phyloP scores from a whole-genome alignment of 1,140 invertebrate species.

The Acromyrmex charruanus region DNA sequence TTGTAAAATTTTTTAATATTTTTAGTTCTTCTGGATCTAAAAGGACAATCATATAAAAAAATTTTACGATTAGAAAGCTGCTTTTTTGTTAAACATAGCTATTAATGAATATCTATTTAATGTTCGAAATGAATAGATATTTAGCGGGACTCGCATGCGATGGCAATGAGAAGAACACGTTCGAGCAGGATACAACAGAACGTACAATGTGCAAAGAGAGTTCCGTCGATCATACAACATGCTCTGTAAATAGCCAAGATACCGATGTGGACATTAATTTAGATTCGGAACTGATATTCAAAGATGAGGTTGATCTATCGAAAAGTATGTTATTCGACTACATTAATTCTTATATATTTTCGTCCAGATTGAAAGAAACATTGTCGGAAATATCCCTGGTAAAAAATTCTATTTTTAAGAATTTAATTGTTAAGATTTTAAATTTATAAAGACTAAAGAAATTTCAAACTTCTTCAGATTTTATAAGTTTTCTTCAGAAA shows the following conservation, averaged over 20 bases:
- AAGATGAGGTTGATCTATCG: constrained; percentile 71
- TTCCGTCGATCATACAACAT: constrained; percentile 44
- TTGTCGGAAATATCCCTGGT: neutral
- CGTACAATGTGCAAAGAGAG: constrained; percentile 51
- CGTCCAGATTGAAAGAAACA: neutral
- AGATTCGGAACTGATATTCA: constrained; percentile 77
- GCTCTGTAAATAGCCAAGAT: constrained; percentile 78
- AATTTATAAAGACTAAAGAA: no score
- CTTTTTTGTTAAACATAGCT: no score
- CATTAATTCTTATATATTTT: neutral
- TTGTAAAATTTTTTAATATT: no score
- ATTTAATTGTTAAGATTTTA: no score
- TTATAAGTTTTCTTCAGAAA: no score
- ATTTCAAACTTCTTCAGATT: no score
- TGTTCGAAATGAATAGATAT: constrained; percentile 74
- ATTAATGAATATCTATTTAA: neutral
- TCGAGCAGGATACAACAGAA: constrained; percentile 67
- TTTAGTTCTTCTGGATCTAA: no score
- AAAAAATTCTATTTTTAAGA: no score
- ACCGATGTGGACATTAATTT: constrained; percentile 81
- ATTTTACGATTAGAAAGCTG: no score
- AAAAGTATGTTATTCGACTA: constrained; percentile 46
- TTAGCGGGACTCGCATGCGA: constrained; percentile 82
- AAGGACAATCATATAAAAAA: no score
- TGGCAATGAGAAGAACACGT: constrained; percentile 70